Evolutionary conservation across 2,888 invertebrate species (phyloP), one percentile per base, ranked within the genome.

Genomic region (Lapara coniferarum): DNA sequence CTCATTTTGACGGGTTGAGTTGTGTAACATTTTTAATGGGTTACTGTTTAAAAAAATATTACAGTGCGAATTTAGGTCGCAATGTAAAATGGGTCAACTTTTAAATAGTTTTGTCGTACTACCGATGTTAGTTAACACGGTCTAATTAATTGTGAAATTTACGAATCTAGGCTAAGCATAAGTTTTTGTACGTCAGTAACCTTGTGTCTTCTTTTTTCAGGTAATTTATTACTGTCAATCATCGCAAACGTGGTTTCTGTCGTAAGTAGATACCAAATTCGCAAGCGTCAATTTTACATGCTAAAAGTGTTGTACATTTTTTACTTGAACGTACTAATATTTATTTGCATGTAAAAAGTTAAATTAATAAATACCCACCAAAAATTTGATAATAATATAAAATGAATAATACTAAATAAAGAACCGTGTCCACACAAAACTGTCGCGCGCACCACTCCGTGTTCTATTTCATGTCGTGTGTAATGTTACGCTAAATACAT

Each of bases 61-160:
- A 86, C 88, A 91, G 79, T 87, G 89, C 89, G 86, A 90, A 93
- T 91, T 88, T 78, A 82, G 93, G 92, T 90, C 93, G 89, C 83
- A 75, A 74, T 76, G 72, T 82, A 79, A 91, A 90, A 89, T 91
- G 80, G 93, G 92, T 92, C 93, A 89, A 69, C 80, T 81, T 85
- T 85, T 83, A 91, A 91, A 91, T 91, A 90, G 87, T 85, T 19
- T 57, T 80, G 77, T 82, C 84, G 85, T 87, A 86, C 85, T 86
- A 85, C 74, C 76, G 80, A 80, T 81, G 85, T 88, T 89, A 88
- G 89, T 91, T 91, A 89, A 87, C 88, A 88, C 87, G 89, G 81
- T 90, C 90, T 88, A 91, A 93, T 93, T 92, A 89, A 87, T 87
- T 84, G 72, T 71, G 74, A 75, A 79, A 82, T 84, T 85, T 84